Evolutionary conservation across 2,888 invertebrate species (phyloP).

Genomic region (Leptopilina myrica): DNA sequence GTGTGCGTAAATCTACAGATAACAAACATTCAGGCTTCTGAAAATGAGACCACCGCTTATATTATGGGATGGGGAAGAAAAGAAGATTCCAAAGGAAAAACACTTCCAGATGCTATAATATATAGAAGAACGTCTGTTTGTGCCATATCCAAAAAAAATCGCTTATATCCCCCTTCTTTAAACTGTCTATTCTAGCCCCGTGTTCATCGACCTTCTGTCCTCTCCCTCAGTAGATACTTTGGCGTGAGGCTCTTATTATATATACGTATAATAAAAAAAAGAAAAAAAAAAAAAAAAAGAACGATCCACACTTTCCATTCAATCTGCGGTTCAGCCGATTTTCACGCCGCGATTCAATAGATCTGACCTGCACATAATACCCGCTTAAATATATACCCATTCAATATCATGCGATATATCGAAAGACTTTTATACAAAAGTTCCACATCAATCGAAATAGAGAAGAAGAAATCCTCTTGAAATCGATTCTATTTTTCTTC

Average conservation of each 20-base stretch:
- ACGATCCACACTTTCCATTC: conserved; percentile 7
- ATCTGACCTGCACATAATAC: conserved; percentile 32
- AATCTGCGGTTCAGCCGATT: conserved; percentile 31
- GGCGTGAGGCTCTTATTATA: conserved; percentile 26
- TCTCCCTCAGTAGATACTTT: conserved; percentile 10
- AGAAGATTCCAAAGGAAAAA: conserved; percentile 26
- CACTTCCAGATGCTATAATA: conserved; percentile 30
- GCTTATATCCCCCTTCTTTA: conserved; percentile 7
- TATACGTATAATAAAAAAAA: not conserved
- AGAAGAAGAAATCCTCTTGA: conserved; percentile 24
- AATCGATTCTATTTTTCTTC: conserved; percentile 9
- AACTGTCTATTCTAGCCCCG: conserved; percentile 15
- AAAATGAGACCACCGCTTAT: not conserved
- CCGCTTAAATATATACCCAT: conserved; percentile 25
- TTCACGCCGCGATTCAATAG: conserved; percentile 35
- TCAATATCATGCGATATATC: conserved; percentile 25
- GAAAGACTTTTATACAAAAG: conserved; percentile 23
- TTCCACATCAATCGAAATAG: conserved; percentile 18
- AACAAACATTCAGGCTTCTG: not conserved
- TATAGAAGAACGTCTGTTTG: conserved; percentile 10
- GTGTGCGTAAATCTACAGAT: conserved; percentile 13
- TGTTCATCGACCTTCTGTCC: conserved; percentile 24
- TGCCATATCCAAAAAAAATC: conserved; percentile 25
- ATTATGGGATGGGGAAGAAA: not conserved
- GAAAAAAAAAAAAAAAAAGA: conserved; percentile 5